These are phyloP conservation scores for Coreoperca whiteheadi DNA, from an alignment of 2,113 vertebrate genomes.

Conservation along the genomic window DNA sequence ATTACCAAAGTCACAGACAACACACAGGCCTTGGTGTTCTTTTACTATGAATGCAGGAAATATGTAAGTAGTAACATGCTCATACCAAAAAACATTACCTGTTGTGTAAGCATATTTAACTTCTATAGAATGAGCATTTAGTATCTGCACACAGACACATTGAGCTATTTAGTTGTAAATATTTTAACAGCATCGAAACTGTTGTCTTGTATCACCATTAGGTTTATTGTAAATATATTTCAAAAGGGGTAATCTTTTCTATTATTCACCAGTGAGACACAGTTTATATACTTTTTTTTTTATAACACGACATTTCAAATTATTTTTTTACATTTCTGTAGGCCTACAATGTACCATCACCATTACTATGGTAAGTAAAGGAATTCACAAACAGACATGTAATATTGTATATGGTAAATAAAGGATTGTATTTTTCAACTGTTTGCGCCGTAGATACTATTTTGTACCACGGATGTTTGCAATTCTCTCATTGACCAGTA, in stretches of 20 bases:
- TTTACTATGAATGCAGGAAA: constrained; percentile 15
- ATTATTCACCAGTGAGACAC: constrained; percentile 32
- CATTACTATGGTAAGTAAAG: constrained; percentile 36
- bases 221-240: constrained; percentile 67
- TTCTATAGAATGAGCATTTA: constrained; percentile 55
- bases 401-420: constrained; percentile 66
- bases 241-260: constrained; percentile 38
- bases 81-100: constrained; percentile 28
- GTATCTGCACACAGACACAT: constrained; percentile 38
- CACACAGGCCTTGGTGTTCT: too few relatives aligned
- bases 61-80: constrained; percentile 20
- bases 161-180: constrained; percentile 68
- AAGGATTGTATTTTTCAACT: constrained; percentile 70
- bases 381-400: constrained; percentile 50
- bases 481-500: constrained; percentile 54
- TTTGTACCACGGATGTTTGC: constrained; percentile 11
- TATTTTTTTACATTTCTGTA: constrained; percentile 46
- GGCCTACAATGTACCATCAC: constrained; percentile 47
- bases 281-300: constrained; percentile 54
- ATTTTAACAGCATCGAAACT: constrained; percentile 38
- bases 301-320: constrained; percentile 21
- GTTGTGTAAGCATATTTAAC: constrained; percentile 48
- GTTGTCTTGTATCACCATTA: constrained; percentile 22
- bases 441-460: background rate
- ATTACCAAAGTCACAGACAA: constrained; percentile 20